phyloP scores from a whole-genome alignment of 1,140 invertebrate genomes.

The Bicyclus anynana region DNA sequence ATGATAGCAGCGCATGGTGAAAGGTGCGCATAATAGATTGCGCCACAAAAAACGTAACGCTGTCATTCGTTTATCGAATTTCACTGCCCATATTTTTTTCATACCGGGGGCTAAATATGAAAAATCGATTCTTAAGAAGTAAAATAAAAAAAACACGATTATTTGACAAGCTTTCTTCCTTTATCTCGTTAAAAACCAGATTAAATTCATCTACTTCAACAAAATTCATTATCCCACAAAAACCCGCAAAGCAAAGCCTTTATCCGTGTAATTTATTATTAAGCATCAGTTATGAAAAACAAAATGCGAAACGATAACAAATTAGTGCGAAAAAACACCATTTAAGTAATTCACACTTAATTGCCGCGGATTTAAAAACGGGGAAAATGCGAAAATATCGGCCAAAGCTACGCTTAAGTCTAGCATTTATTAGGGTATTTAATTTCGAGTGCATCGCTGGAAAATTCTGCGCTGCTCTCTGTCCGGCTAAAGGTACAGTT shows the following conservation, averaged over 20 bases:
- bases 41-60: too few species aligned
- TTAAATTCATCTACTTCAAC: too few species aligned
- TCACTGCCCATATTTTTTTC: too few species aligned
- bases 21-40: too few species aligned
- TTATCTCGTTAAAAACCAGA: too few species aligned
- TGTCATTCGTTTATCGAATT: too few species aligned
- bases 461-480: background rate
- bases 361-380: constrained; percentile 7
- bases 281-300: background rate
- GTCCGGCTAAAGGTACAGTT: background rate
- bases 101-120: too few species aligned
- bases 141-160: too few species aligned
- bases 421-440: constrained; percentile 18
- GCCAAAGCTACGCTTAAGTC: constrained; percentile 10
- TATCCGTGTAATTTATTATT: background rate
- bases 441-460: constrained; percentile 7
- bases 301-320: background rate
- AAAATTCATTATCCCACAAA: too few species aligned
- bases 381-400: constrained; percentile 8
- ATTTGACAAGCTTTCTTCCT: too few species aligned
- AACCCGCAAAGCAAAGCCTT: background rate
- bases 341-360: constrained; percentile 19
- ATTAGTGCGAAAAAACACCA: constrained; percentile 1
- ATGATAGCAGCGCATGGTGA: too few species aligned
- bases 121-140: too few species aligned